Base-by-base conservation (phyloP, 1,140 invertebrate species). In the Stenopsyche tienmushanensis region DNA sequence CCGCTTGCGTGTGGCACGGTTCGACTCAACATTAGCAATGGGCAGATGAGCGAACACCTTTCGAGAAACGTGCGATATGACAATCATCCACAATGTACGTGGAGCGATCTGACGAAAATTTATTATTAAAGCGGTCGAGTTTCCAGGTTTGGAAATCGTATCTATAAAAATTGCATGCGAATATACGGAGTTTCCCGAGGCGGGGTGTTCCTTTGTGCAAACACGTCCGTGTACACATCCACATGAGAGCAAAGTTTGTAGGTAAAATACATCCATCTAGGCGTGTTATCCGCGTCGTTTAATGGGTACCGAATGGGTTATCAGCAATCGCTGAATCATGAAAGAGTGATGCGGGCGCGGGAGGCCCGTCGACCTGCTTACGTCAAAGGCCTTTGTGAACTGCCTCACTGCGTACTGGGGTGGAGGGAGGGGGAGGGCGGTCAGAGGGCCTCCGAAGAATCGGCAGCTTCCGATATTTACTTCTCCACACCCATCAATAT, bases 1-100 rank as follows among this genome's bases (percentile, higher is more conserved):
- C 42, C 17, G 57, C 42, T 47, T 34, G 57, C 41, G 57, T 60
- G 57, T 60, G 57, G 57, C 42, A 60, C 23, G 44, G 15, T 47
- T 9, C 29, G 3, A 42, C 54, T 10, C 34, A 57, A 42, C 54
- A 57, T 42, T 42, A 29, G 24, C 54, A 57, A 57, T 21, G 29
- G 63, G 39, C 63, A 65, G 59, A 62, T 47, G 62, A 52, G 18
- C 25, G n/a, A 58, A 65, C 64, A 65, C 64, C 64, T 65, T 65
- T 65, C 64, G 29, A 23, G 39, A 29, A 57, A 41, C 29, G 29
- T 34, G 29, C 29, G 29, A 34, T 34, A 34, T 34, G 29, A 34
- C 29, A 34, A 34, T 7, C 13, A 34, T 34, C 13, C 29, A 13
- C 5, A 34, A 34, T 7, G 29, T 13, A 7, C 29, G 29, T 34